Evolutionary conservation across 2,113 vertebrate genomes (phyloP), one percentile per base, ranked within the genome.

Genomic region (Microtus ochrogaster): DNA sequence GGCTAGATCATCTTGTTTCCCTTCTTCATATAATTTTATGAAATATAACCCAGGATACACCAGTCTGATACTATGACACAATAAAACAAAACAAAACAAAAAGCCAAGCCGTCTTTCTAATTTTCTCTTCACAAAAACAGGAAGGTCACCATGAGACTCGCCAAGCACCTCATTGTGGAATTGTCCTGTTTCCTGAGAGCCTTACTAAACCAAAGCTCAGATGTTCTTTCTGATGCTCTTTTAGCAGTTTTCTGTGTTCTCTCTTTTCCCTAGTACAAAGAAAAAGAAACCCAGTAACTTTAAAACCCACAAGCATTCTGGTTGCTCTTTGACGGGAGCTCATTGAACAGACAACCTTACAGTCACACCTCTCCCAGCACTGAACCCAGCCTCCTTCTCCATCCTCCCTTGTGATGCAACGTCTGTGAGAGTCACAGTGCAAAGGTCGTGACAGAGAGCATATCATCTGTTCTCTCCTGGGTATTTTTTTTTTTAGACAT

Each of bases 401-500:
- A 0, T 5, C 3, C 14, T 44, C 58, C 7, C 7, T 4, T 3
- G 1, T 17, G 14, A 30, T 10, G 2, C 16, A 65, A 44, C 0
- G 1, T 11, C 61, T 44, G 58, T 65, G 14, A 84, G 14, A 16
- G 19, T 84, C 4, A 8, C 6, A 41, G n/a, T 44, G 13, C 74
- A 47, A 30, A 47, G 13, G 41, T 28, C 58, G 16, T 10, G 58
- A 44, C 39, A 30, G 58, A 44, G 39, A 7, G 2, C 8, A 19
- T 19, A 65, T 44, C 26, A 41, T 84, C 14, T 1, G 11, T 61
- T 61, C 16, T 65, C 14, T 65, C 39, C 41, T 63, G 24, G 58
- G 14, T 28, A 17, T 16, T 63, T 61, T 13, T 49, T 49, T 49
- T n/a, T 2, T 26, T 21, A 26, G 10, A 14, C 22, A 36, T 39